Percentiles rank a stretch among this genome's conserved stretches.
Conservation (phyloP, 2,888 invertebrate genomes). For the Kuschelorhynchus macadamiae region DNA sequence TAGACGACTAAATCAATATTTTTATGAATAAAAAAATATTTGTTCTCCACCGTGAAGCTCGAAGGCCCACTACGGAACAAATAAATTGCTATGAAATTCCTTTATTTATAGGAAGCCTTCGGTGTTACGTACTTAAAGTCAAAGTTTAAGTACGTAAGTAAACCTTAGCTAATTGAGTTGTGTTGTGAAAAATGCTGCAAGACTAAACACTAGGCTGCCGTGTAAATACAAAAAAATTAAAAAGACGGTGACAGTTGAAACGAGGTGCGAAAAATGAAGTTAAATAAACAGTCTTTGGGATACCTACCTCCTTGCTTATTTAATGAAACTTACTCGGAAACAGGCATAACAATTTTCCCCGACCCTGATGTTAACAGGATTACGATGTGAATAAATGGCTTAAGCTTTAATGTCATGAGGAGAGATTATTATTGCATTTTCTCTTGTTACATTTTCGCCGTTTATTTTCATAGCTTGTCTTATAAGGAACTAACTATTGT, state of each 20-base stretch:
- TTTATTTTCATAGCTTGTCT: too few relatives aligned
- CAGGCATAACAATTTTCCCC: too few relatives aligned
- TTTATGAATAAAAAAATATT: neutral
- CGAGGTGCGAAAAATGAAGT: conserved; percentile 39
- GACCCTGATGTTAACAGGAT: too few relatives aligned
- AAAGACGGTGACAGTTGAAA: conserved; percentile 37
- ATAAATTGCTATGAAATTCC: conserved; percentile 3
- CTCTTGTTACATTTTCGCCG: too few relatives aligned
- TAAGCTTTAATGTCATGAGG: too few relatives aligned
- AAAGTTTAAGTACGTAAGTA: conserved; percentile 28
- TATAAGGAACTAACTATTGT: too few relatives aligned
- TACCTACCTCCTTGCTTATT: conserved; percentile 28
- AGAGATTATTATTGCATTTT: too few relatives aligned
- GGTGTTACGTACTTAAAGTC: conserved; percentile 25
- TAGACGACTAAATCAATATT: conserved; percentile 10
- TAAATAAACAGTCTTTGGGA: conserved; percentile 33
- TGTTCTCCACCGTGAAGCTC: conserved; percentile 8
- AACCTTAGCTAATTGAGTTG: conserved; percentile 31
- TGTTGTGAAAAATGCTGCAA: conserved; percentile 39
- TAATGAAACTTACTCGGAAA: conserved; percentile 6
- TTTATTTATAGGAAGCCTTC: conserved; percentile 27
- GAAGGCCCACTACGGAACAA: neutral
- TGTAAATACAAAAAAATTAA: conserved; percentile 39
- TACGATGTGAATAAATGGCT: too few relatives aligned
- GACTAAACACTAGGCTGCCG: conserved; percentile 32